Evolutionary conservation across 2,113 vertebrate genomes (phyloP).

Genomic region (human): GRCh38 chr16:66851501-66852000

Average conservation of each 20-base stretch:
- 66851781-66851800: neutral
- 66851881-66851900: neutral
- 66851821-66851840: neutral
- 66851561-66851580: slow-evolving; percentile 60
- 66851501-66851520: slow-evolving; percentile 91
- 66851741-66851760: neutral
- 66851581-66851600: neutral
- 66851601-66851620: neutral
- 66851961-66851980: neutral
- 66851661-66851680: slow-evolving; percentile 92
- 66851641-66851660: slow-evolving; percentile 42
- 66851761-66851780: neutral
- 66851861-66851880: neutral
- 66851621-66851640: neutral
- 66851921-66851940: neutral
- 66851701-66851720: slow-evolving; percentile 96
- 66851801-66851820: neutral
- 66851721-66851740: slow-evolving; percentile 89
- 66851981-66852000: neutral
- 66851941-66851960: neutral
- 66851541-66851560: slow-evolving; percentile 96
- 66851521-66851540: slow-evolving; percentile 94
- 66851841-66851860: neutral
- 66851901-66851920: neutral
- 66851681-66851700: slow-evolving; percentile 93